phyloP scores from a whole-genome alignment of 2,113 vertebrate genomes.

The Spilogale gracilis region DNA sequence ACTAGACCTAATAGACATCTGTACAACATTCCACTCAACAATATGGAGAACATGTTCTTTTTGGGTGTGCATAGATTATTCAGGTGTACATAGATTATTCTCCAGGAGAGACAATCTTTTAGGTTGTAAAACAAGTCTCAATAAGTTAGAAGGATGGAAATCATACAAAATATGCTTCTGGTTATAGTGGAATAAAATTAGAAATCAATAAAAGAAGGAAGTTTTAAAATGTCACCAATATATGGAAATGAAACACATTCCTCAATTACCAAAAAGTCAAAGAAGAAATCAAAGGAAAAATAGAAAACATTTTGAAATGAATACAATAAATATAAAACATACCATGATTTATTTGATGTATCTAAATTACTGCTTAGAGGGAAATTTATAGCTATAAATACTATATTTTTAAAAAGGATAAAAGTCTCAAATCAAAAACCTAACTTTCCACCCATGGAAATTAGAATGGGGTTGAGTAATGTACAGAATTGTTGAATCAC shows the following conservation, averaged over 20 bases:
- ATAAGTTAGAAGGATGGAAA: not conserved
- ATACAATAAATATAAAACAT: not conserved
- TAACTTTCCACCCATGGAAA: not conserved
- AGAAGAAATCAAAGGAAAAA: not conserved
- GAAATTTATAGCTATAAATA: not conserved
- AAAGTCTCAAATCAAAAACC: not conserved
- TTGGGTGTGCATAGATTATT: not conserved
- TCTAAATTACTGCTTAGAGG: not conserved
- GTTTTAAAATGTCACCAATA: not conserved
- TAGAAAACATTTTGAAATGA: not conserved
- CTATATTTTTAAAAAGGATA: not conserved
- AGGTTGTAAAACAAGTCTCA: not conserved
- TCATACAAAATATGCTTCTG: not conserved
- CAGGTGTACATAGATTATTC: not conserved
- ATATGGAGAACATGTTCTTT: not conserved
- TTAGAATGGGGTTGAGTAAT: not conserved
- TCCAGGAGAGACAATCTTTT: not conserved
- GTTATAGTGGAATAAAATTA: not conserved
- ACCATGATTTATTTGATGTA: not conserved
- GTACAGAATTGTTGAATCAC: not conserved
- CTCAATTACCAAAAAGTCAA: not conserved
- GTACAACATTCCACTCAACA: not conserved
- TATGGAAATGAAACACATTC: not conserved
- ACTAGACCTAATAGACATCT: not conserved
- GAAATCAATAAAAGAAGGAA: not conserved